Evolutionary conservation across 2,113 vertebrate genomes (phyloP).

Genomic region (Macrotis lagotis): DNA sequence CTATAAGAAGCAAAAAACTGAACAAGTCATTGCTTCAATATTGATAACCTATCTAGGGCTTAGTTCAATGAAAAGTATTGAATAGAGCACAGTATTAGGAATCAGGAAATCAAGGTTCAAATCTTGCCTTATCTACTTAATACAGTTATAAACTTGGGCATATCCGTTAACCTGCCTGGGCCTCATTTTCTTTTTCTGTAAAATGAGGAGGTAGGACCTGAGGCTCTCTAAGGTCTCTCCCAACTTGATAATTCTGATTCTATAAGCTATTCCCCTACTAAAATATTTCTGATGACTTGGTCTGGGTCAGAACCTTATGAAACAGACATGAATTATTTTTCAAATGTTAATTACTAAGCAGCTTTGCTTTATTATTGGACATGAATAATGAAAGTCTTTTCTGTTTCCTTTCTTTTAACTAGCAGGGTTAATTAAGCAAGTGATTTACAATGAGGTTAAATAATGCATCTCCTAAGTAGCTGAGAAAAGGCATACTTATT

Average conservation of each 20-base stretch:
- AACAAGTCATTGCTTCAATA: not conserved
- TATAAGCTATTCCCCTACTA: not conserved
- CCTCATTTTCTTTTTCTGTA: not conserved
- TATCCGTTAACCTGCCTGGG: not conserved
- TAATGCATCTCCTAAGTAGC: not conserved
- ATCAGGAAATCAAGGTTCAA: not conserved
- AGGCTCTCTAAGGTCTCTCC: not conserved
- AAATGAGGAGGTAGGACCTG: not conserved
- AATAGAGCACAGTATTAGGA: not conserved
- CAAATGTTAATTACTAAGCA: not conserved
- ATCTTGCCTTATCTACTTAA: not conserved
- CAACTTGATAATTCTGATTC: not conserved
- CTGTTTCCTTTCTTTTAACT: conserved; percentile 24
- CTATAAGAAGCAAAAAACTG: not conserved
- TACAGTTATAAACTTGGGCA: not conserved
- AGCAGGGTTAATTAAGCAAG: not conserved
- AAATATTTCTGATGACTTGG: not conserved
- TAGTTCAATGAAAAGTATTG: not conserved
- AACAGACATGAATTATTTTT: not conserved
- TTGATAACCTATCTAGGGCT: not conserved
- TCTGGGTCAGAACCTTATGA: not conserved
- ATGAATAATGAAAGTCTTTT: not conserved
- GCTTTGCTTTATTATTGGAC: not conserved
- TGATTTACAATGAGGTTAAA: not conserved
- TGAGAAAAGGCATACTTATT: conserved; percentile 49